A percentile compares a stretch with the other conserved stretches of the same genome.
Evolutionary conservation across 2,888 invertebrate genomes (phyloP).

Genomic region (Pinctada fucata): DNA sequence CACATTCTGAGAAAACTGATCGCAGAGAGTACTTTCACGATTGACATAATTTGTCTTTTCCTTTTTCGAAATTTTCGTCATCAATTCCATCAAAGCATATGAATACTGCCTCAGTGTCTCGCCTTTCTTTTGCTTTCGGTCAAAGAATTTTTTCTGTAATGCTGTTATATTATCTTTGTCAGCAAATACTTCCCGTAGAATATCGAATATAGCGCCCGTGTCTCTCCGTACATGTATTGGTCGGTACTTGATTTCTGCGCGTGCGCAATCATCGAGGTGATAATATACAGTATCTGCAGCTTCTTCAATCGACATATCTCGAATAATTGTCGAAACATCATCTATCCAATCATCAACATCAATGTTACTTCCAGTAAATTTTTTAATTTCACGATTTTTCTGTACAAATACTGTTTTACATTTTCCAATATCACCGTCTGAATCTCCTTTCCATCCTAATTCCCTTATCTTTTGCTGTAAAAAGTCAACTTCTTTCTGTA

Average conservation of each 20-base stretch:
- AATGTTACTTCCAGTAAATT: neutral
- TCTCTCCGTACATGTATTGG: neutral
- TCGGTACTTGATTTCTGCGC: neutral
- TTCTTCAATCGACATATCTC: neutral
- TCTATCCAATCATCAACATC: neutral
- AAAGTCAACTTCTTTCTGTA: too few species aligned
- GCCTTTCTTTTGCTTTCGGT: neutral
- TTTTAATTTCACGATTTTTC: neutral
- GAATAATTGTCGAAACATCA: neutral
- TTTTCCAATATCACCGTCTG: too few species aligned
- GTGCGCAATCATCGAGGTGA: neutral
- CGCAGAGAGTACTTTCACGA: too few species aligned
- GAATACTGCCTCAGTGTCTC: neutral
- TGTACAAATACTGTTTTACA: too few species aligned
- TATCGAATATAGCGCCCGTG: neutral
- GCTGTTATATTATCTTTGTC: too few species aligned
- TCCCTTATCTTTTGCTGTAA: too few species aligned
- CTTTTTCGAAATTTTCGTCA: neutral
- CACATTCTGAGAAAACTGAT: too few species aligned
- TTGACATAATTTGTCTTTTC: neutral
- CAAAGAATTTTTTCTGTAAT: slow-evolving; percentile 1
- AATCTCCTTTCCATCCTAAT: too few species aligned
- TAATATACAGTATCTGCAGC: neutral
- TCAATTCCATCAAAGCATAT: neutral
- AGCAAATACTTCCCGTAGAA: neutral